Percentiles rank a stretch among this genome's conserved stretches.
Evolutionary conservation across 1,140 invertebrate species (phyloP).

Genomic region (Micrasema minimum): DNA sequence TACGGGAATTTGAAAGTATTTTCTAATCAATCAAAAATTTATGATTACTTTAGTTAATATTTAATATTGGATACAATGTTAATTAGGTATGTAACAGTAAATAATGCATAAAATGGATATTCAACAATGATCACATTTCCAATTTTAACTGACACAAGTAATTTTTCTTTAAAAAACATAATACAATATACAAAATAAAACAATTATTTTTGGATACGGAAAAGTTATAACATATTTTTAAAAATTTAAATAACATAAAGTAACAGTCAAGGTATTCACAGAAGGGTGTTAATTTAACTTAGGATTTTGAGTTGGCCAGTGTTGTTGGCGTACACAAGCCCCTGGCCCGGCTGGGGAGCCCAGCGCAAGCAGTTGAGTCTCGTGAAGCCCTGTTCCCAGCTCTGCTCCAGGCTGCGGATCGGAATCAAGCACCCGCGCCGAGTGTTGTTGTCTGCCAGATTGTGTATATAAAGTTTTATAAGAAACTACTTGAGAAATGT

Average conservation of each 20-base stretch:
- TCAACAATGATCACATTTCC: not conserved
- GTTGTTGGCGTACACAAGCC: conserved; percentile 87
- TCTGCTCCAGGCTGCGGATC: conserved; percentile 73
- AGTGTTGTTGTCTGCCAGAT: conserved; percentile 50
- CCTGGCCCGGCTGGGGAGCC: conserved; percentile 83
- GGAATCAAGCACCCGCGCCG: conserved; percentile 65
- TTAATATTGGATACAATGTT: not conserved
- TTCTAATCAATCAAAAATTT: too few relatives aligned
- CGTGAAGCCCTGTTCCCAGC: conserved; percentile 71
- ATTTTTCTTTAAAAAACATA: conserved; percentile 13
- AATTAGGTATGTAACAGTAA: too few relatives aligned
- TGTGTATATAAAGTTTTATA: not conserved
- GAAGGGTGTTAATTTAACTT: conserved; percentile 61
- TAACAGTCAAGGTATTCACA: conserved; percentile 30
- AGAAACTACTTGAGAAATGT: not conserved
- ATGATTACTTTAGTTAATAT: too few relatives aligned
- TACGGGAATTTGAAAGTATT: too few relatives aligned
- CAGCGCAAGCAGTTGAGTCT: conserved; percentile 87
- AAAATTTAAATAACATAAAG: conserved; percentile 34
- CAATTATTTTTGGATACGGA: conserved; percentile 27
- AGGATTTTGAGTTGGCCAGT: conserved; percentile 83
- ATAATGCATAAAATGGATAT: conserved; percentile 17
- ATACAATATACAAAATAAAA: conserved; percentile 33
- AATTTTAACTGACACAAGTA: not conserved
- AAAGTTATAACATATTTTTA: conserved; percentile 31